A percentile compares a stretch with the other conserved stretches of the same genome.
phyloP scores from a whole-genome alignment of 2,113 vertebrate species.

The Erythrocercus mccallii region DNA sequence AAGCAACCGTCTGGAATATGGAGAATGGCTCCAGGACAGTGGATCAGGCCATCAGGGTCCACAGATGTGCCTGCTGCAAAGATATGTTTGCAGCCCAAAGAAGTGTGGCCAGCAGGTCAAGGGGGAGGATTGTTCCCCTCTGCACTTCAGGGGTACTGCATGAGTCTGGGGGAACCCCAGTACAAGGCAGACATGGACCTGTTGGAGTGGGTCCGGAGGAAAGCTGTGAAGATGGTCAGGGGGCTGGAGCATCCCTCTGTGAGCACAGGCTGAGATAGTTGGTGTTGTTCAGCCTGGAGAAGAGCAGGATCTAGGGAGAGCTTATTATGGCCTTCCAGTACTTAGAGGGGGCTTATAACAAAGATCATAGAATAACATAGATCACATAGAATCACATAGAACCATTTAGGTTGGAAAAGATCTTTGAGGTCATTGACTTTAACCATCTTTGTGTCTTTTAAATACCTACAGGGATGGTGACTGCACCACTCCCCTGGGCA shows the following conservation, averaged over 20 bases:
- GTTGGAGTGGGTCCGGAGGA: background rate
- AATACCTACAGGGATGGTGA: background rate
- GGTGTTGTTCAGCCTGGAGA: background rate
- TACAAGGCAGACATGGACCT: rapidly evolving
- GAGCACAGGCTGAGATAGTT: background rate
- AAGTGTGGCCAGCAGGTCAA: background rate
- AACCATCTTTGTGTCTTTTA: background rate
- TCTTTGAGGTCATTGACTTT: background rate
- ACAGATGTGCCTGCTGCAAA: background rate
- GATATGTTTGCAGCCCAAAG: background rate
- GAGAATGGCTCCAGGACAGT: background rate
- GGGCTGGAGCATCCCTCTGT: background rate
- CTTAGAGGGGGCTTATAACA: background rate
- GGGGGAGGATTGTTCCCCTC: background rate
- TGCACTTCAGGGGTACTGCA: rapidly evolving
- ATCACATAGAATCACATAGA: too few relatives aligned
- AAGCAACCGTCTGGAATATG: rapidly evolving
- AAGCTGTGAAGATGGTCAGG: background rate
- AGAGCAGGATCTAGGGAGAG: rapidly evolving
- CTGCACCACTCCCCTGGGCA: background rate
- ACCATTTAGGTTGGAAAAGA: background rate
- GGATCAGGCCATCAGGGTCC: background rate
- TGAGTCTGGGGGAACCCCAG: background rate
- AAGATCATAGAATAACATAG: background rate
- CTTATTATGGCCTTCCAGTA: background rate